phyloP scores from a whole-genome alignment of 2,113 vertebrate genomes.

The Petrocephalus zakoni region DNA sequence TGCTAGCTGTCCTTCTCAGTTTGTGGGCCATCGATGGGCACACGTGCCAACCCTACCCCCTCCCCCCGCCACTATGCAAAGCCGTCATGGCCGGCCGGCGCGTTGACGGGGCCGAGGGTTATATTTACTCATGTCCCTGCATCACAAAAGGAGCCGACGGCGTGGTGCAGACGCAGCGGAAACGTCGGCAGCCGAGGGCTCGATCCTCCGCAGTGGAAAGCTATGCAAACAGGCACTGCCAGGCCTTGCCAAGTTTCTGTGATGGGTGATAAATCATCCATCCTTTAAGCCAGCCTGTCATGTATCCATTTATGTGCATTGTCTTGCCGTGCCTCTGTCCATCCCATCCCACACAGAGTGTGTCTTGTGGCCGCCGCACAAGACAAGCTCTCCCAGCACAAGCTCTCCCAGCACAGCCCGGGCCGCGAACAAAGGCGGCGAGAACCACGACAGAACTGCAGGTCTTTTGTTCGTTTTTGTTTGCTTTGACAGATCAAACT shows the following conservation, averaged over 20 bases:
- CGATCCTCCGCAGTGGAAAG: conserved; percentile 38
- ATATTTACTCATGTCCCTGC: neutral
- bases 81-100: neutral
- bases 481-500: neutral
- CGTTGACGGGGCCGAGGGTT: neutral
- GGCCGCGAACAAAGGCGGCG: neutral
- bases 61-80: neutral
- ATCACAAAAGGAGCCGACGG: neutral
- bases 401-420: neutral
- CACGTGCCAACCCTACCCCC: neutral
- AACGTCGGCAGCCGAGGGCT: conserved; percentile 27
- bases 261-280: conserved; percentile 39
- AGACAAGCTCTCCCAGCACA: too few relatives aligned
- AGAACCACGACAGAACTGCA: neutral
- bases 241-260: conserved; percentile 23
- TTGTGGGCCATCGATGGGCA: neutral
- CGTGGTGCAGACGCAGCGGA: conserved; percentile 23
- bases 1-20: neutral
- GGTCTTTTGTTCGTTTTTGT: conserved; percentile 1
- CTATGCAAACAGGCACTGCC: conserved; percentile 19
- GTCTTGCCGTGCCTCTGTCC: neutral
- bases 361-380: neutral
- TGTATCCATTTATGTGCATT: conserved; percentile 31
- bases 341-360: neutral
- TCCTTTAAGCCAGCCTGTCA: conserved; percentile 30